phyloP scores from a whole-genome alignment of 1,140 invertebrate genomes.

The Anoplolepis gracilipes region DNA sequence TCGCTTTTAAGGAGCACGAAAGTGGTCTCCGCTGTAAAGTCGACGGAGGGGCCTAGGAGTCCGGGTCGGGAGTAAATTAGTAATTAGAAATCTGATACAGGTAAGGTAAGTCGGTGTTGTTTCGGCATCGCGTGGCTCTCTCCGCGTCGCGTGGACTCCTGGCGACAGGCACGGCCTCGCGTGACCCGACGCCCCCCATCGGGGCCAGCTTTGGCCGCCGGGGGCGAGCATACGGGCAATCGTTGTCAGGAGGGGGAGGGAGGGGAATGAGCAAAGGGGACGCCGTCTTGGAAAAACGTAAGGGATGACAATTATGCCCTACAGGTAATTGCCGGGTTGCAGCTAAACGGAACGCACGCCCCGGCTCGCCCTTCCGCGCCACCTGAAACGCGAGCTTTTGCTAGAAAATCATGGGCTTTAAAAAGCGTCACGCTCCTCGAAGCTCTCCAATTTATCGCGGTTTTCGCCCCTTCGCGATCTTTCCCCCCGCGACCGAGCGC shows the following conservation, averaged over 20 bases:
- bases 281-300: constrained; percentile 80
- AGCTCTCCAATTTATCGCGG: constrained; percentile 68
- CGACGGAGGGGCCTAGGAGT: neutral
- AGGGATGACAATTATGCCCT: constrained; percentile 85
- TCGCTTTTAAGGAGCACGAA: constrained; percentile 49
- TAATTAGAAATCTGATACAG: constrained; percentile 86
- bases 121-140: constrained; percentile 84
- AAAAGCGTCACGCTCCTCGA: constrained; percentile 76
- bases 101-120: constrained; percentile 81
- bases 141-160: constrained; percentile 84
- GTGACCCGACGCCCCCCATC: constrained; percentile 80
- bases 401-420: constrained; percentile 80
- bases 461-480: constrained; percentile 27
- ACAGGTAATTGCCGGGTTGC: constrained; percentile 83
- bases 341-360: constrained; percentile 80
- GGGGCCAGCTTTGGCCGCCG: constrained; percentile 57
- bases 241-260: constrained; percentile 48
- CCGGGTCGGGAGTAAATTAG: constrained; percentile 80
- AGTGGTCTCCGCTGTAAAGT: constrained; percentile 47
- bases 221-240: constrained; percentile 51
- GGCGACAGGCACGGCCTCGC: constrained; percentile 86
- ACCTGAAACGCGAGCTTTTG: constrained; percentile 77
- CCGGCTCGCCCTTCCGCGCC: constrained; percentile 64
- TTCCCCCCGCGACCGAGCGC: neutral
- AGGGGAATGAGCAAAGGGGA: constrained; percentile 54